A percentile compares a stretch with the other conserved stretches of the same genome.
Evolutionary conservation across 2,888 invertebrate genomes (phyloP).

Genomic region (Mesorhabditis spiculigera): DNA sequence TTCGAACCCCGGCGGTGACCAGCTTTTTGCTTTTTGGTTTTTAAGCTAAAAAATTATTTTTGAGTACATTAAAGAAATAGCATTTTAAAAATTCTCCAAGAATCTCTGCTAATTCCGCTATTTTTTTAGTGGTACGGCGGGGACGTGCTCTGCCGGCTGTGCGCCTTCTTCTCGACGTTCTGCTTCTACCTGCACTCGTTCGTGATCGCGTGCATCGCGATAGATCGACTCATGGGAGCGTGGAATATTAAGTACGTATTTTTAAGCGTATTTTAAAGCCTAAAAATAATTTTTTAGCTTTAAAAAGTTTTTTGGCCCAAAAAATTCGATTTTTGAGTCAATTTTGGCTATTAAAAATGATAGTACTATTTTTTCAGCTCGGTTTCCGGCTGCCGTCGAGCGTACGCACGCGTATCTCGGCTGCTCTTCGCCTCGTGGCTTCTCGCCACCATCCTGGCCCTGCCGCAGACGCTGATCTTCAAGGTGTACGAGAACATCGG

Average conservation of each 20-base stretch:
- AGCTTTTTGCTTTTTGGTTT: not conserved
- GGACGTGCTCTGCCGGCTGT: constrained; percentile 42
- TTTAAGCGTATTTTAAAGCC: not conserved
- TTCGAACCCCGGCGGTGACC: no score
- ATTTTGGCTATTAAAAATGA: not conserved
- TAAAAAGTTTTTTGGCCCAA: not conserved
- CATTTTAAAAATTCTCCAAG: no score
- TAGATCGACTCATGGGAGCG: constrained; percentile 46
- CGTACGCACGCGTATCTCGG: constrained; percentile 36
- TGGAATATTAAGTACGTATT: constrained; percentile 34
- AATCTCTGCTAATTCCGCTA: no score
- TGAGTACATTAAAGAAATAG: no score
- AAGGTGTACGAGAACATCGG: constrained; percentile 24
- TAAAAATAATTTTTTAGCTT: not conserved
- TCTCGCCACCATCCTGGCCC: constrained; percentile 34
- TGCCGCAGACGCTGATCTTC: constrained; percentile 50
- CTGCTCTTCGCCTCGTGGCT: constrained; percentile 45
- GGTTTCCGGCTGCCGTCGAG: constrained; percentile 33
- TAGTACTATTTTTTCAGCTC: constrained; percentile 26
- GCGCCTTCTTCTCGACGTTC: constrained; percentile 54
- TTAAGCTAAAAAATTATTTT: no score
- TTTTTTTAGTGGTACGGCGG: constrained; percentile 49
- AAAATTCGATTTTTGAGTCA: not conserved
- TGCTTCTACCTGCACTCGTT: constrained; percentile 54
- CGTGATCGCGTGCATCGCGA: constrained; percentile 50